These are phyloP conservation scores for Phacellophora camtschatica DNA, from an alignment of 30 jellyfish, hydroid and myxozoan species.

Conservation along the genomic window DNA sequence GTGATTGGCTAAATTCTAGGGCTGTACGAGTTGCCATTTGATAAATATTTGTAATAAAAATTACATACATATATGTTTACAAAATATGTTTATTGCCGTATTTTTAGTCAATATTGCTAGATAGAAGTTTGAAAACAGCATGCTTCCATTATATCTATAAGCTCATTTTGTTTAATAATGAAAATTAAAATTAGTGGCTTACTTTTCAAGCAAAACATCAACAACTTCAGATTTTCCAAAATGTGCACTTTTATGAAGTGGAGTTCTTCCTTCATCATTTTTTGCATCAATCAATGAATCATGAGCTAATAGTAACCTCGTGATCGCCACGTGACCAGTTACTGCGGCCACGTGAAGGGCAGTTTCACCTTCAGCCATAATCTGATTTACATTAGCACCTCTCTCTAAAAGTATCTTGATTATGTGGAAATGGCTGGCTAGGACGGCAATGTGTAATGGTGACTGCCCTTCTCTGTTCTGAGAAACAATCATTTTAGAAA, in stretches of 20 bases:
- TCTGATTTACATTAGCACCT: slow-evolving; percentile 76
- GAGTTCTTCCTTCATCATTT: slow-evolving; percentile 81
- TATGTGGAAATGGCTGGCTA: slow-evolving; percentile 73
- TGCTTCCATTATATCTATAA: no score
- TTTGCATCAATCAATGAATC: slow-evolving; percentile 72
- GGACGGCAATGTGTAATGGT: slow-evolving; percentile 84
- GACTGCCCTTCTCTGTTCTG: slow-evolving; percentile 88
- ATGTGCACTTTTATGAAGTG: slow-evolving; percentile 82
- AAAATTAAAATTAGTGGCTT: no score
- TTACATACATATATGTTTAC: no score
- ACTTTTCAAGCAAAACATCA: slow-evolving; percentile 63
- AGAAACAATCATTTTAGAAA: slow-evolving; percentile 38
- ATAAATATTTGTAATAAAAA: no score
- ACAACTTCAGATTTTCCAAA: slow-evolving; percentile 72
- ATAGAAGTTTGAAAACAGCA: no score
- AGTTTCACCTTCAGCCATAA: slow-evolving; percentile 86
- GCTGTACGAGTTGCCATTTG: no score
- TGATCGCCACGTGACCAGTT: slow-evolving; percentile 71
- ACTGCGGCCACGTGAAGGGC: slow-evolving; percentile 89
- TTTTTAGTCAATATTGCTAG: no score
- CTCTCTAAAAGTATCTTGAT: slow-evolving; percentile 73
- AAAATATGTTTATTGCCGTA: no score
- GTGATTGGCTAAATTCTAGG: no score
- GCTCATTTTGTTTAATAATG: no score
- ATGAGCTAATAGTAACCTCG: slow-evolving; percentile 65